Conservation (phyloP, 2,888 invertebrate species). For the Erebia epiphron region DNA sequence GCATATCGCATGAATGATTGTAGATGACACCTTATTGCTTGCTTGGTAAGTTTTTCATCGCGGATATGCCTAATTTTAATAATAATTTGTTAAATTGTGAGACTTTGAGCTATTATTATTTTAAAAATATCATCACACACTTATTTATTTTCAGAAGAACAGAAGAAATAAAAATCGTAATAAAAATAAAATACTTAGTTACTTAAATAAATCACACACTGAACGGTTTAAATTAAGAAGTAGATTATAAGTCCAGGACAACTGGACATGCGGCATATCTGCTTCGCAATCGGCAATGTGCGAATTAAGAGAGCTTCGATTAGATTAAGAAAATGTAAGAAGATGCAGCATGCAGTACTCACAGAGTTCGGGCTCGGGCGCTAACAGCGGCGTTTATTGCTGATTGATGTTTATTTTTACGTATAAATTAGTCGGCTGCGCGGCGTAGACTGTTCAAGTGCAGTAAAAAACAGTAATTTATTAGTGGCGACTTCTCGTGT, state of each 20-base stretch:
- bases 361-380: constrained; percentile 76
- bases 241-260: constrained; percentile 18
- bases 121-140: background rate
- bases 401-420: constrained; percentile 80
- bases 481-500: constrained; percentile 86
- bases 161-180: background rate
- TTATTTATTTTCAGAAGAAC: background rate
- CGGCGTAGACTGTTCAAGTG: constrained; percentile 81
- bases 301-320: constrained; percentile 63
- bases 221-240: constrained; percentile 42
- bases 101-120: background rate
- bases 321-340: constrained; percentile 60
- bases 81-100: background rate
- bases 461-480: constrained; percentile 83
- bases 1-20: constrained; percentile 24
- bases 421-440: constrained; percentile 79
- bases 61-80: constrained; percentile 1
- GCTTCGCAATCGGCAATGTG: constrained; percentile 26
- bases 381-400: constrained; percentile 73
- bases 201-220: background rate
- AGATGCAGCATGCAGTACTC: constrained; percentile 67
- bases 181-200: background rate
- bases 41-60: constrained; percentile 27
- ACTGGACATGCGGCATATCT: constrained; percentile 26
- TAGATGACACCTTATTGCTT: constrained; percentile 29